A percentile compares a stretch with the other conserved stretches of the same genome.
These are phyloP conservation scores for Stigmatopora argus DNA, from an alignment of 2,113 vertebrate genomes.

Conservation along the genomic window DNA sequence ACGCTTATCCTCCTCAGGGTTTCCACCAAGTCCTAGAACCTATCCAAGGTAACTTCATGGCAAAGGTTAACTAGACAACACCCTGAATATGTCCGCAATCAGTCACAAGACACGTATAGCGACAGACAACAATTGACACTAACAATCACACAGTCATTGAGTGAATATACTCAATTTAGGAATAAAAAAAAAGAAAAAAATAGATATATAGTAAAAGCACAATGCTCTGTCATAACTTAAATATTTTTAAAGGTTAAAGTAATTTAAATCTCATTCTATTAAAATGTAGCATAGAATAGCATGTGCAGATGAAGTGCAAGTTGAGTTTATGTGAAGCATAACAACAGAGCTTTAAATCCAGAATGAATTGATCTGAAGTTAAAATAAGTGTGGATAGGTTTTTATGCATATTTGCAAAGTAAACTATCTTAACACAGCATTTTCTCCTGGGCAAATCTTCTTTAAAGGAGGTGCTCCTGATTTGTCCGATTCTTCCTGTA, in stretches of 20 bases:
- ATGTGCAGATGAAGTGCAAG: neutral
- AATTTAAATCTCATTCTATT: neutral
- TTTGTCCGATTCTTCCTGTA: conserved; percentile 79
- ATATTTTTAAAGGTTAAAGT: neutral
- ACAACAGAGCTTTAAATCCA: conserved; percentile 25
- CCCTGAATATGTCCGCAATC: no score
- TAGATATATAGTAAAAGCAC: neutral
- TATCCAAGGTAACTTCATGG: no score
- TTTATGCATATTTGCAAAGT: conserved; percentile 32
- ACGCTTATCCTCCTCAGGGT: no score
- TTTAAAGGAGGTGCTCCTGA: conserved; percentile 82
- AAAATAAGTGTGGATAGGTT: conserved; percentile 33
- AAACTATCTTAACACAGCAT: conserved; percentile 81
- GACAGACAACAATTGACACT: no score
- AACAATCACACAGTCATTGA: no score
- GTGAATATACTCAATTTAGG: neutral
- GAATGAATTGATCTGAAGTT: conserved; percentile 23
- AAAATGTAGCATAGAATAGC: neutral
- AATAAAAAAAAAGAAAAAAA: neutral
- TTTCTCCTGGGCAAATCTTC: conserved; percentile 85
- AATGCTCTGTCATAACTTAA: neutral
- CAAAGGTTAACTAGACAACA: no score
- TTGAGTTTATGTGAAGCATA: conserved; percentile 5
- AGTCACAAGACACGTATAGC: no score
- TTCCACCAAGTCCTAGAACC: no score